Evolutionary conservation across 2,888 invertebrate genomes (phyloP), one percentile per base, ranked within the genome.

Genomic region (Brachynemurus nebulosus): DNA sequence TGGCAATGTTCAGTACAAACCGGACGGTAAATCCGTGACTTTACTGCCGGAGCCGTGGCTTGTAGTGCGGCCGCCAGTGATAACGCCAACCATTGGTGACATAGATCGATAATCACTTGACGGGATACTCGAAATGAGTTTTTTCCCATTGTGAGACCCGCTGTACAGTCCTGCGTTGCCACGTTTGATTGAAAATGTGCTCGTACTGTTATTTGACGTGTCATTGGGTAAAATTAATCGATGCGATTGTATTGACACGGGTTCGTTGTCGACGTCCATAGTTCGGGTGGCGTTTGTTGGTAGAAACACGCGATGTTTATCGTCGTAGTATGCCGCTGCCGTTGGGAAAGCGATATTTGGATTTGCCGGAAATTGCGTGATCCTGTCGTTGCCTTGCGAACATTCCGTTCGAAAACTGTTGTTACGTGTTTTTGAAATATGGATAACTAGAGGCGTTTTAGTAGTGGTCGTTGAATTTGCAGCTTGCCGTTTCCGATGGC

Each of bases 1-100:
- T n/a, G n/a, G n/a, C n/a, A n/a, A 12, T n/a, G 30, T 42, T 63
- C 56, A 82, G 65, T 82, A 82, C 49, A 82, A 64, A 45, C 82
- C 82, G 36, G 81, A 82, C 50, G 80, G 79, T 63, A 80, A 72
- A 58, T 82, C 81, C 4, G 80, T 79, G 8, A 82, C 69, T 67
- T 81, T 81, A 20, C 76, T 71, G 20, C 57, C 63, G 47, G 63
- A 65, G 49, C 54, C 61, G 48, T 59, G 49, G 21, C 41, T 54
- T 37, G 50, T 44, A n/a, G 46, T 64, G 3, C 64, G 62, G 34
- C 63, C 61, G 12, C 50, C 49, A 19, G 65, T 66, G 46, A 64
- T 61, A 34, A 63, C 61, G 12, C 50, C 49, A 19, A 65, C 66
- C 47, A 64, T 61, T 1, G 67, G 66, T 0, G 68, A 67, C 6